Evolutionary conservation across 2,797 vertebrate genomes (phyloP).

Genomic region (Syndactyla subalaris): DNA sequence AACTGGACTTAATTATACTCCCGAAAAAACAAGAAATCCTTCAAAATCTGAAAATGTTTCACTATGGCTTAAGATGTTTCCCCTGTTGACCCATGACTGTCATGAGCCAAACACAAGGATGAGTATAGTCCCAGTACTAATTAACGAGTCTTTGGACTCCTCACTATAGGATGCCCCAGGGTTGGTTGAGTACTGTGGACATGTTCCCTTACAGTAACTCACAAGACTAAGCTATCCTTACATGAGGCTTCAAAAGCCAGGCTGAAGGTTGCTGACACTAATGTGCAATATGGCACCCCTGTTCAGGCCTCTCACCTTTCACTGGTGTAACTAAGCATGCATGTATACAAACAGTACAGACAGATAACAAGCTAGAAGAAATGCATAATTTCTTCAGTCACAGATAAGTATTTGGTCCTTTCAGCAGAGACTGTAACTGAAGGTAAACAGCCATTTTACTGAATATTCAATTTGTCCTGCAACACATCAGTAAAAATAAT

Average conservation of each 20-base stretch:
- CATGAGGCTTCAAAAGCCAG: neutral
- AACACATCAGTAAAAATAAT: constrained; percentile 11
- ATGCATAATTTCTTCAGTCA: neutral
- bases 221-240: neutral
- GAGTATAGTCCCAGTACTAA: neutral
- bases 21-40: neutral
- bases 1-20: neutral
- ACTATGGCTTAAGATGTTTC: neutral
- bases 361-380: neutral
- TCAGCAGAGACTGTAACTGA: constrained; percentile 16
- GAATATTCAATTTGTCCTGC: constrained; percentile 44
- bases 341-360: neutral
- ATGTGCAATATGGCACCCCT: no score
- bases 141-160: neutral
- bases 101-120: neutral
- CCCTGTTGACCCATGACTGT: neutral
- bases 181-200: no score
- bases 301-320: neutral
- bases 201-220: neutral
- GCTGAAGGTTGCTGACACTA: neutral
- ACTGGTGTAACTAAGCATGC: neutral
- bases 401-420: neutral
- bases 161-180: neutral
- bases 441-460: constrained; percentile 45
- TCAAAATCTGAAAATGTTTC: neutral